Base-by-base conservation (phyloP, 2,797 vertebrate species). In the Kryptopterus vitreolus region DNA sequence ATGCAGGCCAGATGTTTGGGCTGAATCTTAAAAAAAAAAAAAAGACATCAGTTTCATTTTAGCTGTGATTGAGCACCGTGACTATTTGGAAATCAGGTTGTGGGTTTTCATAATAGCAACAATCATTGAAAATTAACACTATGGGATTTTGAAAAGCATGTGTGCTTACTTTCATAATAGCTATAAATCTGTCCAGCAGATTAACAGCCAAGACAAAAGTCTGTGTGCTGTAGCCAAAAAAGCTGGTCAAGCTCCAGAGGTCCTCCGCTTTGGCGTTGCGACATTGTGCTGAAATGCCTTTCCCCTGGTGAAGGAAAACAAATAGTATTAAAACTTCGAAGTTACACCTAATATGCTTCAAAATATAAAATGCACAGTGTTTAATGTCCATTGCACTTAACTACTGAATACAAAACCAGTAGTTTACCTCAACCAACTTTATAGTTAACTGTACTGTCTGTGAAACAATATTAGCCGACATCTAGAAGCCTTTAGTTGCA, bases 1-100 rank as follows among this genome's bases (percentile, higher is more conserved):
- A 99, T 95, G 82, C 98, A 99, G 81, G 97, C 95, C n/a, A 99
- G 92, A 91, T 99, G 95, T 87, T 97, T 99, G 0, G 95, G 97
- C 87, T 97, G 96, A 87, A 98, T 95, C 98, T 78, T 98, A 87
- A 4, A 68, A 1, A 3, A 69, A 77, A 76, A 86, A 87, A 4
- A 68, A 1, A 3, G 69, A 77, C 76, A 86, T 78, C 57, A 29
- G 22, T 35, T 13, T 9, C 20, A 35, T n/a, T 35, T 55, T 53
- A n/a, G 20, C 33, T 71, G 11, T 1, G 22, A 20, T 29, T 52
- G 29, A 18, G 7, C 26, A 31, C 4, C 11, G 7, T 26, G 16
- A 50, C 43, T 69, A 71, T 35, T 18, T 4, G 1, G 52, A 43
- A 43, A 55, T n/a, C 20, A 55, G 35, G 20, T 50, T 3, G 9